Conservation (phyloP, 2,113 vertebrate genomes). For the Sterrhoptilus dennistouni region DNA sequence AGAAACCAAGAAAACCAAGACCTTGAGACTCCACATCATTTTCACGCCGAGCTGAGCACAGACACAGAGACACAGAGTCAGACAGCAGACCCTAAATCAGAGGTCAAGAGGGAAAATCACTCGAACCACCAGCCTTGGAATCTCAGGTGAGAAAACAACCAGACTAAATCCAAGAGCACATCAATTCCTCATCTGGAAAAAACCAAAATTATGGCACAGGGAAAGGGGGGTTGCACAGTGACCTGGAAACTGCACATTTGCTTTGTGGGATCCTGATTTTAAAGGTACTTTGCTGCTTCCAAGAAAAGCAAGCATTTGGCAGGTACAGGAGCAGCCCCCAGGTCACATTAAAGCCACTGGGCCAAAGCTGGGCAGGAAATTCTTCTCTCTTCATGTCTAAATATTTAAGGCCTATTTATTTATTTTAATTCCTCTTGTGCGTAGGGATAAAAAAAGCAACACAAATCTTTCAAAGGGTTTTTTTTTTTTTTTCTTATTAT, state of each 20-base stretch:
- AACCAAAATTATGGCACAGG: background rate
- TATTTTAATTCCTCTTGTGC: conserved; percentile 65
- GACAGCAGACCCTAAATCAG: too few relatives aligned
- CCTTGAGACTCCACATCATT: too few relatives aligned
- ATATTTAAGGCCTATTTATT: conserved; percentile 57
- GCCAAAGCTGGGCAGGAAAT: conserved; percentile 57
- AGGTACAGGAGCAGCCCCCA: background rate
- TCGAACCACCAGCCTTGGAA: too few relatives aligned
- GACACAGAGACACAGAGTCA: too few relatives aligned
- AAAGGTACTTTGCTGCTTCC: background rate
- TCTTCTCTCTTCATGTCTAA: conserved; percentile 42
- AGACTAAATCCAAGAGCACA: background rate
- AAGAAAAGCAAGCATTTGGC: background rate
- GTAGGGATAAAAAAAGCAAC: conserved; percentile 28
- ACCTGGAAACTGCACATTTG: background rate
- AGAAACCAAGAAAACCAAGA: too few relatives aligned
- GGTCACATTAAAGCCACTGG: conserved; percentile 11
- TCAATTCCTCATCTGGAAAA: background rate
- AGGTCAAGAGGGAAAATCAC: too few relatives aligned
- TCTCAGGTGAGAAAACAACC: too few relatives aligned
- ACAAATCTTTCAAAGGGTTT: conserved; percentile 53
- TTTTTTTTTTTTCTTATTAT: conserved; percentile 30
- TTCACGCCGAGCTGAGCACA: too few relatives aligned
- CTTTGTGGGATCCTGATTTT: background rate
- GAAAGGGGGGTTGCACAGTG: background rate